phyloP scores from a whole-genome alignment of 2,888 invertebrate species.

The Blastobasis lacticolella region DNA sequence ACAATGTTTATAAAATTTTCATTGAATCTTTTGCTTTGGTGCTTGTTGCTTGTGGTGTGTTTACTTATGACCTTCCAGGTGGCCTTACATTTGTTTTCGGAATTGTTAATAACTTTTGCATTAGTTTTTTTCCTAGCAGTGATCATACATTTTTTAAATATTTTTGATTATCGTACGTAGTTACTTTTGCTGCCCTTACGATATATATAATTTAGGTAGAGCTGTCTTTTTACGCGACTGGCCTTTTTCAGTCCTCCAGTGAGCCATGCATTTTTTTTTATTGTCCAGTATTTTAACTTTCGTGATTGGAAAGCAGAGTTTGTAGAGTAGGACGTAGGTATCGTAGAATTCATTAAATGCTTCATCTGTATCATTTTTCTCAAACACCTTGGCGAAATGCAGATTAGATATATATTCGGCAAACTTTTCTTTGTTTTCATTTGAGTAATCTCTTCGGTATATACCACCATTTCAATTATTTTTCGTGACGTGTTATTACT shows the following conservation, averaged over 20 bases:
- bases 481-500: neutral
- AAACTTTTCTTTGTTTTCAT: neutral
- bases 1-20: neutral
- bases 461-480: neutral
- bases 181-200: no score
- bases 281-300: no score
- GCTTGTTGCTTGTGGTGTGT: neutral
- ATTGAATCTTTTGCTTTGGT: neutral
- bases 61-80: neutral
- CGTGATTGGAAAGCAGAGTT: neutral
- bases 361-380: no score
- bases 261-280: no score
- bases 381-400: no score
- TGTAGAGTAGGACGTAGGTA: neutral
- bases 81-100: neutral
- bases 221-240: neutral
- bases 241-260: neutral
- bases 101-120: neutral
- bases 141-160: neutral
- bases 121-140: neutral
- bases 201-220: no score
- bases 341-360: neutral
- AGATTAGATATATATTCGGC: no score
- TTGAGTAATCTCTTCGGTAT: neutral
- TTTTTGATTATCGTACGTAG: neutral